Evolutionary conservation across 2,888 invertebrate genomes (phyloP).

Genomic region (Megamerina dolium): DNA sequence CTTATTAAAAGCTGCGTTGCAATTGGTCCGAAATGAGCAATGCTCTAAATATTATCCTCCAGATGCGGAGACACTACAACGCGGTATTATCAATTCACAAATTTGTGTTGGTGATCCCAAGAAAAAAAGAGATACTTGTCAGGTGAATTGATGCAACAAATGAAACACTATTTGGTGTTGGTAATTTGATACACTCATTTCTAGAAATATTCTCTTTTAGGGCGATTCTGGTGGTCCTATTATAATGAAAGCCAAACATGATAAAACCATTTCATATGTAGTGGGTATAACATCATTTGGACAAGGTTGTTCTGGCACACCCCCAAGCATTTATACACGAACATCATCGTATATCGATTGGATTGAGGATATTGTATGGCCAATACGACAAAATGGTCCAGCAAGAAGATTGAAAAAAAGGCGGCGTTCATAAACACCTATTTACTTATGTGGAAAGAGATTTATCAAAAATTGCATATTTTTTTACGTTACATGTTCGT

Average conservation of each 20-base stretch:
- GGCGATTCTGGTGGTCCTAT: slow-evolving; percentile 27
- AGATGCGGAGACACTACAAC: slow-evolving; percentile 8
- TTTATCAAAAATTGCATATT: neutral
- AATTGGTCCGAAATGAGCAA: slow-evolving; percentile 13
- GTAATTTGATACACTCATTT: neutral
- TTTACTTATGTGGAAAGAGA: neutral
- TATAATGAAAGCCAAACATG: slow-evolving; percentile 19
- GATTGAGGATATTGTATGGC: slow-evolving; percentile 38
- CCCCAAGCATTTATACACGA: slow-evolving; percentile 36
- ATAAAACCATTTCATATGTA: slow-evolving; percentile 15
- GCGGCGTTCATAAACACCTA: no score
- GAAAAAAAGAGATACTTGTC: slow-evolving; percentile 21
- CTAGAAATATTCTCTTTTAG: no score
- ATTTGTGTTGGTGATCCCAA: slow-evolving; percentile 24
- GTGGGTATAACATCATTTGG: slow-evolving; percentile 29
- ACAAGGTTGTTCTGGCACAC: slow-evolving; percentile 33
- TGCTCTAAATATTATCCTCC: slow-evolving; percentile 19
- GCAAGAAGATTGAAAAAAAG: no score
- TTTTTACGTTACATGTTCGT: no score
- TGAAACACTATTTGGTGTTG: neutral
- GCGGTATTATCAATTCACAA: slow-evolving; percentile 17
- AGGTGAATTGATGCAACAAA: slow-evolving; percentile 7
- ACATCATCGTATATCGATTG: slow-evolving; percentile 35
- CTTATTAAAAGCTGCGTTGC: slow-evolving; percentile 18
- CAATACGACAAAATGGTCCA: slow-evolving; percentile 9